Conservation (phyloP, 2,113 vertebrate genomes). For the Myrmophylax atrothorax region DNA sequence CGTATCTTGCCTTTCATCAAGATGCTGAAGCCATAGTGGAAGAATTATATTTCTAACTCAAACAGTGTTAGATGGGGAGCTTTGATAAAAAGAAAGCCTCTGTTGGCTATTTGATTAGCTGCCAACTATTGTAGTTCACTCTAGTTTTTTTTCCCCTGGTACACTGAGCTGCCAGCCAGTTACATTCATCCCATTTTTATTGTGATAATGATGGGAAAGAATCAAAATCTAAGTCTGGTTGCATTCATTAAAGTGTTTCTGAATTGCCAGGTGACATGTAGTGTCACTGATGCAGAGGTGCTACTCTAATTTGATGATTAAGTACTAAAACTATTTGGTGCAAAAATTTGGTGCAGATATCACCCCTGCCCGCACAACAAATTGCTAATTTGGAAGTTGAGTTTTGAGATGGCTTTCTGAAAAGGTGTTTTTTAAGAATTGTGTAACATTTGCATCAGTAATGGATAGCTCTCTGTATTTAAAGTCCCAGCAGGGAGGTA, state of each 20-base stretch:
- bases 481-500: not conserved
- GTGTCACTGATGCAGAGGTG: not conserved
- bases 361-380: not conserved
- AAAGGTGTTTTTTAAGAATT: not conserved
- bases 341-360: not conserved
- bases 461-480: not conserved
- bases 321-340: not conserved
- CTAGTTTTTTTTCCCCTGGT: rapidly evolving
- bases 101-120: not conserved
- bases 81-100: not conserved
- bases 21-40: not conserved
- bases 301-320: not conserved
- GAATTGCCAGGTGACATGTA: not conserved
- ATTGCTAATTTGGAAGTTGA: not conserved
- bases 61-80: not conserved
- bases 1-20: not conserved
- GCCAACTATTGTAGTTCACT: not conserved
- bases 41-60: conserved; percentile 3
- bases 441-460: not conserved
- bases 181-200: not conserved
- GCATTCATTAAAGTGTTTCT: not conserved
- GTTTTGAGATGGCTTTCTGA: not conserved
- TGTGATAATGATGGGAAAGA: not conserved
- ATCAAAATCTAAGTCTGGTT: not conserved
- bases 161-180: not conserved